Conservation (phyloP, 1,140 invertebrate genomes). For the Caerostris extrusa region DNA sequence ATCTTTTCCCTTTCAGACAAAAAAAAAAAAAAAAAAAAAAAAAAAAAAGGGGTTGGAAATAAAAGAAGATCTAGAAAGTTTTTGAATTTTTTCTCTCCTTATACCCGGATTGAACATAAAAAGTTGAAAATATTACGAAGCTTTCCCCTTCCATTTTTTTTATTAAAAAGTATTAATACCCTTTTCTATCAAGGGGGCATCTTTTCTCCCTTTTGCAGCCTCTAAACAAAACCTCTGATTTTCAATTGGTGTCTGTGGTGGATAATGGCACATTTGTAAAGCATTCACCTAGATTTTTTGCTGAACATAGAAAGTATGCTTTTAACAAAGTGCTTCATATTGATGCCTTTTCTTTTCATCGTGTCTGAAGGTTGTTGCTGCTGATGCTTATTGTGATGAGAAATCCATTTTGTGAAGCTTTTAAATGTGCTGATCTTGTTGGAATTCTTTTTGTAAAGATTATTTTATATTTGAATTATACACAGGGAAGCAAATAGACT, state of each 20-base stretch:
- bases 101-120: background rate
- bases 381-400: background rate
- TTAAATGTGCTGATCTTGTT: too few species aligned
- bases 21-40: background rate
- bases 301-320: background rate
- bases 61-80: background rate
- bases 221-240: background rate
- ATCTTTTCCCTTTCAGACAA: background rate
- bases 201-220: background rate
- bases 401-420: background rate
- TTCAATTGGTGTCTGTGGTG: conserved; percentile 13
- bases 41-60: too few species aligned
- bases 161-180: background rate
- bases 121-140: background rate
- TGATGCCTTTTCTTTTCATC: background rate
- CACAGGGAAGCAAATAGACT: too few species aligned
- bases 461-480: too few species aligned
- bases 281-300: background rate
- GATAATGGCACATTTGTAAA: conserved; percentile 12
- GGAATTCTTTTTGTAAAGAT: too few species aligned
- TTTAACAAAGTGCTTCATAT: background rate
- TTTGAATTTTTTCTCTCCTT: conserved; percentile 2
- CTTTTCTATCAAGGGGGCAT: background rate
- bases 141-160: background rate
- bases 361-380: background rate